Conservation (phyloP, 2,113 vertebrate genomes). For the Campylomormyrus tamandua region DNA sequence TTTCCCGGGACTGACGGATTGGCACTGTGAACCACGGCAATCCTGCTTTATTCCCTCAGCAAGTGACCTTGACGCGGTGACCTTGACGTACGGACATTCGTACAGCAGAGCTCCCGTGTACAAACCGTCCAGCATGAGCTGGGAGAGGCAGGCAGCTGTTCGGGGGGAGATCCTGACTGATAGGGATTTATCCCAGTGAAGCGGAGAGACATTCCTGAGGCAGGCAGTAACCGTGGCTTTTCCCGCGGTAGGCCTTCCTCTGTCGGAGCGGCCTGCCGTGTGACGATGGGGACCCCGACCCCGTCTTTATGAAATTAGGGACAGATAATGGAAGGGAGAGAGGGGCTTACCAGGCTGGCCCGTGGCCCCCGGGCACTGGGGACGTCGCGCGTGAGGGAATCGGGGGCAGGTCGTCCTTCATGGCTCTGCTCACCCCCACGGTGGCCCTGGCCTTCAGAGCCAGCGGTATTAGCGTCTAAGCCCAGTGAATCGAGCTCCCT, state of each 20-base stretch:
- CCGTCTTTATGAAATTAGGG: constrained; percentile 11
- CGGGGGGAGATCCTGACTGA: neutral
- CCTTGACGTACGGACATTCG: neutral
- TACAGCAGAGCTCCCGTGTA: neutral
- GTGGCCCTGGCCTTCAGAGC: neutral
- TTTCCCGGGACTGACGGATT: neutral
- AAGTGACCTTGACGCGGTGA: neutral
- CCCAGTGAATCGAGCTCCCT: constrained; percentile 7
- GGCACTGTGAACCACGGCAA: neutral
- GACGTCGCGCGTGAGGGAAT: neutral
- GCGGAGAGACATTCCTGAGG: neutral
- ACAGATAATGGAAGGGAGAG: neutral
- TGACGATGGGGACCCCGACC: neutral
- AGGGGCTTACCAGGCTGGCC: neutral
- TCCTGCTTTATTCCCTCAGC: neutral
- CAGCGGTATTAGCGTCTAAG: neutral
- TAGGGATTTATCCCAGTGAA: neutral
- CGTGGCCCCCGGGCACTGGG: neutral
- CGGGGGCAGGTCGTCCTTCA: constrained; percentile 6
- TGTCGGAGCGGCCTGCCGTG: neutral
- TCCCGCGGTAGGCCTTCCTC: neutral
- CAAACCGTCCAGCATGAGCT: neutral
- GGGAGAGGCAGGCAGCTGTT: neutral
- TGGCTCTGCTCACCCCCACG: neutral
- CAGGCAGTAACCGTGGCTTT: neutral